Base-by-base conservation (phyloP, 2,888 invertebrate species). In the Gymnoscelis rufifasciata region DNA sequence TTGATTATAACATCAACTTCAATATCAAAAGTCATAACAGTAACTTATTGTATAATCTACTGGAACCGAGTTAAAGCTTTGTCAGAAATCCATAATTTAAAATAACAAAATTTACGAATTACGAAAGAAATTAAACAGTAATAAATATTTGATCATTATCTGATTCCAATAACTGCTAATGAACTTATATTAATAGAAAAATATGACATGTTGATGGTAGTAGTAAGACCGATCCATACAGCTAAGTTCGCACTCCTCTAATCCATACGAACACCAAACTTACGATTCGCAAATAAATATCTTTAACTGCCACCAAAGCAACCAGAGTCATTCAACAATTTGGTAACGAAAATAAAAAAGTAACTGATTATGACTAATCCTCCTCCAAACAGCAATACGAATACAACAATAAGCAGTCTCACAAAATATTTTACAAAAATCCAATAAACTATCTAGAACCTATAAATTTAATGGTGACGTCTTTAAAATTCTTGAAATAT, bases 351-450 rank as follows among this genome's bases (percentile, higher is more conserved):
- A 82, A 77, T 81, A 83, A 83, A 80, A 57, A 74, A 75, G 76
- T 77, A 87, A 83, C 81, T 75, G 79, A 74, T 78, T 76, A 77
- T 75, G 68, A 76, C 77, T 79, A 78, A 73, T 78, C 71, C 79
- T 77, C 73, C 67, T 74, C 69, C 66, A 64, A 83, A 79, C 82
- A 83, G 84, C 86, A 71, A 72, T 80, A 86, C 83, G 76, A 84
- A 77, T 84, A 86, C 86, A 87, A 87, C 88, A 88, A 80, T 81
- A 88, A 89, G 88, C 88, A 88, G 88, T 88, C 88, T 88, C 89
- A 86, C 86, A 78, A 80, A 87, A 82, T 83, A 86, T 86, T 81
- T 80, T 84, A 86, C 86, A 88, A 81, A 81, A 75, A 64, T 72
- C 78, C 74, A 81, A 82, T 83, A 83, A 84, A 83, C 87, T 84